Base-by-base conservation (phyloP, 1,140 invertebrate species). In the Pollicipes pollicipes region DNA sequence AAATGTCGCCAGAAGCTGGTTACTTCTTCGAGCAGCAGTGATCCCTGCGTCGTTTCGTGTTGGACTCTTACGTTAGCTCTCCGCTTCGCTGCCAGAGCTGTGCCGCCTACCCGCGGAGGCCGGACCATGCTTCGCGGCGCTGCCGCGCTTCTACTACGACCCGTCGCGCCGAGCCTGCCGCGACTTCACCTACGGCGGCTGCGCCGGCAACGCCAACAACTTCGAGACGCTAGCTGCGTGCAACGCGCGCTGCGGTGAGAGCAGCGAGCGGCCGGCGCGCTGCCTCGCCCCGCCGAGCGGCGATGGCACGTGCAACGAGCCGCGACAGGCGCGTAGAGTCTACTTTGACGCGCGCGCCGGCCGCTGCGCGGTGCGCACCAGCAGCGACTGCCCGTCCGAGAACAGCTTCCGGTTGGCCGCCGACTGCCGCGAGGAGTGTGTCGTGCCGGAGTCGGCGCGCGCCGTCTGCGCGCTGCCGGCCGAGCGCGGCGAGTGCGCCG, bases 191-290 rank as follows among this genome's bases (percentile, higher is more conserved):
- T 94, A 89, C 76, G 88, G 88, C 24, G 89, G 90, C 10, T 95
- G 92, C 82, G 87, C 87, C 75, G 93, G 91, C 73, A 97, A 95
- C 83, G 84, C 82, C 76, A 96, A 96, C 83, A 88, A 88, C 77
- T 97, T 93, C 84, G 21, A 21, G 2, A 21, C 45, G 45, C 45
- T 58, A 6, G 13, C 45, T 21, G 70, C 78, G 27, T 82, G 82
- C 13, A 82, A 88, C 77, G 77, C 84, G 31, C 86, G 86, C 67
- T 93, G 90, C 74, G 75, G 83, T 73, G 78, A 82, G 45, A 82
- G 83, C 69, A 91, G 89, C n/a, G 64, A 66, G 10, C n/a, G 64
- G 10, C 64, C 77, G 80, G 82, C 45, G 45, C 45, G 45, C 45
- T 58, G 45, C 24, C 45, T 58, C 13, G 45, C 45, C 13, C 45